Base-by-base conservation (phyloP, 2,113 vertebrate species). In the Merops nubicus region DNA sequence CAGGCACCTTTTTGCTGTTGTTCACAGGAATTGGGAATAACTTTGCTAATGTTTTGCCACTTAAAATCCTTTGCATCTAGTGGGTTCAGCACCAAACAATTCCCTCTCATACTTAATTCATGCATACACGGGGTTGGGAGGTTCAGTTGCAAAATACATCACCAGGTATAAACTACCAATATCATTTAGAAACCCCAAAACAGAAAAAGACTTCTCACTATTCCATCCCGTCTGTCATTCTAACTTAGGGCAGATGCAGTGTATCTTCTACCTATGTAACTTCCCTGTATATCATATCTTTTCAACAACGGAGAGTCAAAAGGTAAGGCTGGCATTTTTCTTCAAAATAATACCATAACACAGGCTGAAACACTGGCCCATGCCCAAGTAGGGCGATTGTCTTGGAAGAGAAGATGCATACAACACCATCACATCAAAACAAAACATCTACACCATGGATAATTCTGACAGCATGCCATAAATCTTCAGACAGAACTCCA, bases 231-330 rank as follows among this genome's bases (percentile, higher is more conserved):
- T 67, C 48, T 79, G 31, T 48, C 48, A 60, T 60, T 65, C 25
- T 25, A 73, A 74, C 26, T n/a, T n/a, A n/a, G n/a, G 47, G 2
- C 7, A 72, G 12, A 29, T 28, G 33, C 22, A 38, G 18, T 1
- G 0, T 1, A 64, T 57, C 53, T 82, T 85, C 74, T 50, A 56
- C 5, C 4, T 38, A 1, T 7, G 2, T 28, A 70, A 85, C 7
- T 22, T 48, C 40, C 26, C 26, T n/a, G 11, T 4, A 60, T 3
- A 13, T 8, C n/a, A n/a, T n/a, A n/a, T 43, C 48, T 48, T 47
- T 62, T n/a, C 68, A 89, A 14, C 12, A 85, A 12, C 16, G 62
- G 34, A 47, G 1, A 38, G 7, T 34, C 40, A 83, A 91, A 83
- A 83, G 31, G 3, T 22, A 75, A 68, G 26, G 12, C 14, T 68